Percentiles rank a stretch among this genome's conserved stretches.
These are phyloP conservation scores for Megamerina dolium DNA, from an alignment of 2,888 invertebrate genomes.

Conservation along the genomic window DNA sequence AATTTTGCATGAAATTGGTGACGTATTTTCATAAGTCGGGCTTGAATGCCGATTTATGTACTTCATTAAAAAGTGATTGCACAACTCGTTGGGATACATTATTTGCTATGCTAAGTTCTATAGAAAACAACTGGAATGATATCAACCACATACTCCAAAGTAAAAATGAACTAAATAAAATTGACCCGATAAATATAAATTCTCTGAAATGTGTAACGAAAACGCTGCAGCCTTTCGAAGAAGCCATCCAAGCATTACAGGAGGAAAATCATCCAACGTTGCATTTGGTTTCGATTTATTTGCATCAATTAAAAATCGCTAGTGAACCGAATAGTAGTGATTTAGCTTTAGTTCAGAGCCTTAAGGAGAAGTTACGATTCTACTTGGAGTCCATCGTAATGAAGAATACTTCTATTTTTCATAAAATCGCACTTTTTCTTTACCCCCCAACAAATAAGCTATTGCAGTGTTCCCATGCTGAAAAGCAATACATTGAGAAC, in stretches of 20 bases:
- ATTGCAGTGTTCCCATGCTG: no score
- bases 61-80: constrained; percentile 8
- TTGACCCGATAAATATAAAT: not conserved
- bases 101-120: constrained; percentile 8
- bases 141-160: constrained; percentile 4
- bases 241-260: constrained; percentile 9
- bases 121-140: constrained; percentile 8
- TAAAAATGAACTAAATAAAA: constrained; percentile 6
- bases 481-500: no score
- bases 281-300: constrained; percentile 10
- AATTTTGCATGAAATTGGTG: no score
- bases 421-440: no score
- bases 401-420: no score
- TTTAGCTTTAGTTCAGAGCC: no score
- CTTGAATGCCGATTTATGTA: constrained; percentile 5
- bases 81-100: constrained; percentile 12
- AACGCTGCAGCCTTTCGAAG: constrained; percentile 9
- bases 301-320: no score
- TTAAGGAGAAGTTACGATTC: no score
- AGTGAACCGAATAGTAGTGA: no score
- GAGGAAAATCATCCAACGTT: constrained; percentile 13
- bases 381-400: no score
- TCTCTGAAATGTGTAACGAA: constrained; percentile 4
- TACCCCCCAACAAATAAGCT: no score
- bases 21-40: constrained; percentile 10